Conservation (phyloP, 1,140 invertebrate genomes). For the Drosophila bifasciata region DNA sequence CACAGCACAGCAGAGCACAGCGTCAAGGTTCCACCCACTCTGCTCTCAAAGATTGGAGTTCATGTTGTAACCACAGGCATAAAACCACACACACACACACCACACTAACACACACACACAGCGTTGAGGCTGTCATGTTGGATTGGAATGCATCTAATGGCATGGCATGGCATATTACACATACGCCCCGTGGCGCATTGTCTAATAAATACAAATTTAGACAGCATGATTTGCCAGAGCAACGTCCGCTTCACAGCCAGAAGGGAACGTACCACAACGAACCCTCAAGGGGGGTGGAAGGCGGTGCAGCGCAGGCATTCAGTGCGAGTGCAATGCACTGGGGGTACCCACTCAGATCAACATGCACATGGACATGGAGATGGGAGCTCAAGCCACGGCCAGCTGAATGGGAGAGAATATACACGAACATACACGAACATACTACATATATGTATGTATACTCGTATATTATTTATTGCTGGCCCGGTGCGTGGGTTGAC, state of each 20-base stretch:
- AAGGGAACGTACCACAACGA: too few species aligned
- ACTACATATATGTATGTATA: slow-evolving; percentile 20
- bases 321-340: slow-evolving; percentile 42
- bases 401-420: neutral
- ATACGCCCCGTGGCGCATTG: slow-evolving; percentile 75
- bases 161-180: slow-evolving; percentile 69
- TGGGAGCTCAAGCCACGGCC: neutral
- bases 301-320: neutral
- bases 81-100: neutral
- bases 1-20: too few species aligned
- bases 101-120: slow-evolving; percentile 12
- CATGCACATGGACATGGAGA: slow-evolving; percentile 26
- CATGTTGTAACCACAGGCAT: slow-evolving; percentile 21
- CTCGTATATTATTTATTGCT: slow-evolving; percentile 70
- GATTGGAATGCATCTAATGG: slow-evolving; percentile 74
- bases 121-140: slow-evolving; percentile 53
- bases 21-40: slow-evolving; percentile 25
- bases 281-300: slow-evolving; percentile 5
- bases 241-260: slow-evolving; percentile 3
- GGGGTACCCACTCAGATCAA: slow-evolving; percentile 3
- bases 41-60: slow-evolving; percentile 25
- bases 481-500: slow-evolving; percentile 43
- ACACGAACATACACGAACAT: too few species aligned
- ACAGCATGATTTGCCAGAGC: slow-evolving; percentile 66
- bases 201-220: slow-evolving; percentile 81